Percentiles rank a stretch among this genome's conserved stretches.
These are phyloP conservation scores for Atta colombica DNA, from an alignment of 1,140 invertebrate species.

Conservation along the genomic window DNA sequence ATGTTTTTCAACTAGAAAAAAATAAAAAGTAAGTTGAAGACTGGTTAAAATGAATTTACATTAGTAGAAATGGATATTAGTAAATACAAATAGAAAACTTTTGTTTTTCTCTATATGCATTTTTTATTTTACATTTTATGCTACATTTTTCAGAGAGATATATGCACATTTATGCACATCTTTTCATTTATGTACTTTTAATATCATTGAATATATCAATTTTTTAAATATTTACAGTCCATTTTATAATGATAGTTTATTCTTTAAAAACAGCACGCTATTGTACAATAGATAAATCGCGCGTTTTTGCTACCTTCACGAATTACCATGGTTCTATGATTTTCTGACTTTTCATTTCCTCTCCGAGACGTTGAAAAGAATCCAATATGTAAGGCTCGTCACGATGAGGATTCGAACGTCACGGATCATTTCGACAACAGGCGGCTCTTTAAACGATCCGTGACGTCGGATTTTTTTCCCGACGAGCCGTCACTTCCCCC, in stretches of 20 bases:
- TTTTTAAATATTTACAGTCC: neutral
- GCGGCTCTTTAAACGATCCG: slow-evolving; percentile 56
- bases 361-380: neutral
- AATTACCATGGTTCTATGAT: neutral
- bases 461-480: slow-evolving; percentile 47
- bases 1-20: too few relatives aligned
- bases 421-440: slow-evolving; percentile 63
- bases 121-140: neutral
- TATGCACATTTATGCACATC: neutral
- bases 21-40: too few relatives aligned
- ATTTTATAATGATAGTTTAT: neutral
- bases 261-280: neutral
- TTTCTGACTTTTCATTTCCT: slow-evolving; percentile 41
- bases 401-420: slow-evolving; percentile 45
- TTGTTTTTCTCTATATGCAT: neutral
- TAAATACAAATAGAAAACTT: neutral
- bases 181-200: neutral
- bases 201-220: neutral
- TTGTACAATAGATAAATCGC: neutral
- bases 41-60: too few relatives aligned
- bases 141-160: neutral
- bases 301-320: neutral
- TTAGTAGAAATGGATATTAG: too few relatives aligned
- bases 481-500: slow-evolving; percentile 21
- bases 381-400: slow-evolving; percentile 10